Evolutionary conservation across 1,140 invertebrate species (phyloP).

Genomic region (Drosophila gunungcola): DNA sequence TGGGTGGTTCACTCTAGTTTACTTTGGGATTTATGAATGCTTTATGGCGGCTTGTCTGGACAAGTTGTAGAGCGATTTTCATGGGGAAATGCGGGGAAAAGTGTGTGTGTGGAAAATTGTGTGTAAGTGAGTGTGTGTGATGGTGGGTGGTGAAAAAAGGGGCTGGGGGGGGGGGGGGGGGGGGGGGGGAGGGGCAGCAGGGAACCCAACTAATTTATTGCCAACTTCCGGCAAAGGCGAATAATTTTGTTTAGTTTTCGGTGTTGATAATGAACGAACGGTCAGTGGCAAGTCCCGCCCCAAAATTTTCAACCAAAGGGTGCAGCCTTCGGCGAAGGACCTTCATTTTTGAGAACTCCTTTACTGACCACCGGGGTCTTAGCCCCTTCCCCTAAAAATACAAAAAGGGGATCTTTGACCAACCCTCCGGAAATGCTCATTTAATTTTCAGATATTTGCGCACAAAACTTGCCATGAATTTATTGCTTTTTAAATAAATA

Average conservation of each 20-base stretch:
- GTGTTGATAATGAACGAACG: conserved; percentile 81
- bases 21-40: conserved; percentile 84
- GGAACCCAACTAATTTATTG: conserved; percentile 81
- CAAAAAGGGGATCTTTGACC: conserved; percentile 35
- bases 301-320: conserved; percentile 12
- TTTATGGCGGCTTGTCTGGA: conserved; percentile 82
- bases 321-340: conserved; percentile 19
- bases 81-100: neutral
- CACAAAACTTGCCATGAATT: conserved; percentile 84
- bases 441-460: conserved; percentile 81
- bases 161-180: neutral
- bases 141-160: conserved; percentile 26
- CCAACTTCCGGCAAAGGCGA: conserved; percentile 78
- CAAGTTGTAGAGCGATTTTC: conserved; percentile 59
- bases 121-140: conserved; percentile 10
- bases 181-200: conserved; percentile 13
- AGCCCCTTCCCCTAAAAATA: conserved; percentile 1
- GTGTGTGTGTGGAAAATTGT: conserved; percentile 13
- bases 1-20: conserved; percentile 70
- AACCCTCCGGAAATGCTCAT: conserved; percentile 71
- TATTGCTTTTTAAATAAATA: conserved; percentile 84
- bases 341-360: conserved; percentile 60
- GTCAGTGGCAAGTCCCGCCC: conserved; percentile 43
- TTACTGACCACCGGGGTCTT: conserved; percentile 73
- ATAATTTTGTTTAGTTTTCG: conserved; percentile 83